Conservation (phyloP, 2,888 invertebrate genomes). For the Cotesia congregata region DNA sequence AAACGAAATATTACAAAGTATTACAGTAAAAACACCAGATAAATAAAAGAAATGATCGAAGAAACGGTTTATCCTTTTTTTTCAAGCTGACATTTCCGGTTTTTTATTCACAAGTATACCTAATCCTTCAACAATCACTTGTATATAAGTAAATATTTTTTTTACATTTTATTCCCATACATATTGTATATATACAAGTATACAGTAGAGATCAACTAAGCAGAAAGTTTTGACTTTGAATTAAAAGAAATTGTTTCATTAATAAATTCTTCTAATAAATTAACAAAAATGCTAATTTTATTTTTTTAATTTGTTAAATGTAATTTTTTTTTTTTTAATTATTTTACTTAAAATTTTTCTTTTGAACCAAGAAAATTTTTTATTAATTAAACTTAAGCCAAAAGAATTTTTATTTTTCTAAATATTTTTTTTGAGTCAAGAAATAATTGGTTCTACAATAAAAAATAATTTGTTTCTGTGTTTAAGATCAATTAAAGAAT, state of each 20-base stretch:
- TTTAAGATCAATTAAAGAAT: too few relatives aligned
- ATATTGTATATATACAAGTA: neutral
- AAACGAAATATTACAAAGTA: neutral
- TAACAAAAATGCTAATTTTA: too few relatives aligned
- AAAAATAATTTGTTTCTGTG: too few relatives aligned
- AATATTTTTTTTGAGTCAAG: too few relatives aligned
- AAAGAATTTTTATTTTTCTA: too few relatives aligned
- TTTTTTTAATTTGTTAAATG: too few relatives aligned
- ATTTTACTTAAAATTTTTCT: too few relatives aligned
- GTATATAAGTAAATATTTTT: neutral
- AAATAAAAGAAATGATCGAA: neutral
- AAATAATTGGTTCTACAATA: too few relatives aligned
- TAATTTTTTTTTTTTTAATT: too few relatives aligned
- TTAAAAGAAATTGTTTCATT: neutral
- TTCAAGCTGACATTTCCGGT: neutral
- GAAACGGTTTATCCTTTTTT: neutral
- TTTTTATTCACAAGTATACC: neutral
- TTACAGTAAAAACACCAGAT: neutral
- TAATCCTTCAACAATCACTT: neutral
- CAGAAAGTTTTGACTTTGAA: neutral
- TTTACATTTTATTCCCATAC: neutral
- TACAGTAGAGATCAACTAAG: neutral
- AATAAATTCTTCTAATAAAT: too few relatives aligned
- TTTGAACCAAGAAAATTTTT: too few relatives aligned
- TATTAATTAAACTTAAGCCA: too few relatives aligned